Conservation (phyloP, 2,888 invertebrate genomes). For the Trimorus sp. region DNA sequence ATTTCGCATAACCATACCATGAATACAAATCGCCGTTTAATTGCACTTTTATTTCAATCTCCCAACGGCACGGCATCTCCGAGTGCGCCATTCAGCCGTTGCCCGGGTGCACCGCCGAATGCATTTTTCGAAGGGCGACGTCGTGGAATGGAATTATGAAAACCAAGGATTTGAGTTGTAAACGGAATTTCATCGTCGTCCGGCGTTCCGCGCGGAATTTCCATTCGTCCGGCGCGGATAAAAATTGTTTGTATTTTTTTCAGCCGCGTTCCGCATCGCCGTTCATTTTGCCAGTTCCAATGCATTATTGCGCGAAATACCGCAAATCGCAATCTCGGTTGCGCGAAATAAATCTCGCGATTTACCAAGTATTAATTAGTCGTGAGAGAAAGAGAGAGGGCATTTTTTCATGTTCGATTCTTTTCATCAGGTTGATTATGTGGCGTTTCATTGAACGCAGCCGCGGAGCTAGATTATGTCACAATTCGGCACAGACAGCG, state of each 20-base stretch:
- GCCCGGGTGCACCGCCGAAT: not conserved
- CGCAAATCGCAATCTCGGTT: conserved; percentile 20
- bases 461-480: not conserved
- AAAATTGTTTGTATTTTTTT: not conserved
- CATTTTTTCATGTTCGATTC: too few species aligned
- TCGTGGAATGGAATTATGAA: conserved; percentile 41
- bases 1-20: conserved; percentile 66
- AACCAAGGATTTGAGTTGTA: conserved; percentile 5
- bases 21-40: conserved; percentile 68
- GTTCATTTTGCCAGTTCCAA: not conserved
- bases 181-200: too few species aligned
- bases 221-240: not conserved
- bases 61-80: conserved; percentile 40
- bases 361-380: conserved; percentile 28
- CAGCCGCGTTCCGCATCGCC: too few species aligned
- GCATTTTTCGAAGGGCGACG: conserved; percentile 52
- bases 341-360: conserved; percentile 26
- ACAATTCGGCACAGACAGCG: not conserved
- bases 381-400: too few species aligned
- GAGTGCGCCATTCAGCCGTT: conserved; percentile 44
- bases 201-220: not conserved
- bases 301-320: conserved; percentile 9
- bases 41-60: conserved; percentile 66
- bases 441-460: too few species aligned
- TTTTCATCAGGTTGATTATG: too few species aligned